Evolutionary conservation across 2,797 vertebrate genomes (phyloP), one percentile per base, ranked within the genome.

Genomic region (Propithecus deckenii): DNA sequence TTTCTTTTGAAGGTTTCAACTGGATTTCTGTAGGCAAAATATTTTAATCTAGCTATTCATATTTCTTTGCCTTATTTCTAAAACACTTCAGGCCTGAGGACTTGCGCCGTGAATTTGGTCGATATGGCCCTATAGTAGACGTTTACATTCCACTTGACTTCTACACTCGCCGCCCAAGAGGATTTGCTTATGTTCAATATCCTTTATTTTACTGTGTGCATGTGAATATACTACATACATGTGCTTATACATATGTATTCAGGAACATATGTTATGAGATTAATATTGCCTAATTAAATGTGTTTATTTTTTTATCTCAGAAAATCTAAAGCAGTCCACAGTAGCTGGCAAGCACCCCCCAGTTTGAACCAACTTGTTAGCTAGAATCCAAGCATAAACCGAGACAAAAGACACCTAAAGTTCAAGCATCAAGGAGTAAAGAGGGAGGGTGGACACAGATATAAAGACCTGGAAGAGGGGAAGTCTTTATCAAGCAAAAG

Each of bases 161-260:
- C 99, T 99, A 99, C 99, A 99, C 99, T 98, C 99, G 99, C 98
- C 99, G 99, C 97, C 98, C 99, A 98, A 99, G 99, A 99, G 99
- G 99, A 99, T 99, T 99, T 99, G 99, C 99, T 99, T 99, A 99
- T 99, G 99, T 99, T 99, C 99, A 99, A 99, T 99, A 99, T 99
- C 99, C 99, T 99, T 99, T 99, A 98, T 98, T 95, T 98, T 94
- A 96, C 55, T 96, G 88, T 97, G 89, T 98, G 91, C 86, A 63
- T 97, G 84, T 88, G 78, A 91, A 88, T 88, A 59, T 94, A 61
- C 80, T 80, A 10, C 65, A 57, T 76, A 81, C n/a, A 61, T 83
- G 67, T 96, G 55, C 52, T 72, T 86, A 84, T 86, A 74, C 20
- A 61, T 92, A 85, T 92, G 57, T 97, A 79, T 92, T 97, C 84